Evolutionary conservation across 2,888 invertebrate genomes (phyloP).

Genomic region (Zygogramma bicolorata): DNA sequence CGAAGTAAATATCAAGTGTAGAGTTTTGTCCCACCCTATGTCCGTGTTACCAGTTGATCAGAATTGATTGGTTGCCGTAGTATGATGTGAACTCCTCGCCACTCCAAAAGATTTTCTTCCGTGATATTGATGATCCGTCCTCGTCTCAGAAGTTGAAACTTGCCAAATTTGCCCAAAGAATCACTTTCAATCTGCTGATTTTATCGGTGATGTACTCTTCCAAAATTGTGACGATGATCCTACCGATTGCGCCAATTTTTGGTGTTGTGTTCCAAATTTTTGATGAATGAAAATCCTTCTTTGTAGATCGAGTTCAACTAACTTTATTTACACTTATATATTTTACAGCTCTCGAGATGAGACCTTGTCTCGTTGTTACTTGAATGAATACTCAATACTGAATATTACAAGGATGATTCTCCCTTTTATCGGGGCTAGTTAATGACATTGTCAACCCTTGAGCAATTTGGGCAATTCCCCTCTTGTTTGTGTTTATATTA

Average conservation of each 20-base stretch:
- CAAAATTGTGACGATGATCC: background rate
- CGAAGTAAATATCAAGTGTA: background rate
- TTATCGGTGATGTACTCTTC: background rate
- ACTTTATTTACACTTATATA: background rate
- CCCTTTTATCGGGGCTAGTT: no score
- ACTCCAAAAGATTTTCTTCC: background rate
- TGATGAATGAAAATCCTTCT: background rate
- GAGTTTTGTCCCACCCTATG: background rate
- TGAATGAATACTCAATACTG: no score
- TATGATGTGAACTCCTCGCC: background rate
- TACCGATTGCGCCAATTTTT: background rate
- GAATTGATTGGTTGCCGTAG: background rate
- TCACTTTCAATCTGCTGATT: background rate
- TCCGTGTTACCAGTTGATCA: background rate
- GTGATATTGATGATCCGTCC: background rate
- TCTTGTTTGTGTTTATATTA: no score
- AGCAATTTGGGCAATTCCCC: no score
- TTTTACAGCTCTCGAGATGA: background rate
- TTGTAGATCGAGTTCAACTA: background rate
- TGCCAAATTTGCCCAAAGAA: background rate
- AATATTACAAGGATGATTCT: no score
- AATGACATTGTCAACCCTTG: no score
- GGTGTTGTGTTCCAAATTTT: background rate
- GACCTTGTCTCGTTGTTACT: no score
- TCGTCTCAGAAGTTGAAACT: background rate